These are phyloP conservation scores for Agrochola lota DNA, from an alignment of 2,888 invertebrate species.

Conservation along the genomic window DNA sequence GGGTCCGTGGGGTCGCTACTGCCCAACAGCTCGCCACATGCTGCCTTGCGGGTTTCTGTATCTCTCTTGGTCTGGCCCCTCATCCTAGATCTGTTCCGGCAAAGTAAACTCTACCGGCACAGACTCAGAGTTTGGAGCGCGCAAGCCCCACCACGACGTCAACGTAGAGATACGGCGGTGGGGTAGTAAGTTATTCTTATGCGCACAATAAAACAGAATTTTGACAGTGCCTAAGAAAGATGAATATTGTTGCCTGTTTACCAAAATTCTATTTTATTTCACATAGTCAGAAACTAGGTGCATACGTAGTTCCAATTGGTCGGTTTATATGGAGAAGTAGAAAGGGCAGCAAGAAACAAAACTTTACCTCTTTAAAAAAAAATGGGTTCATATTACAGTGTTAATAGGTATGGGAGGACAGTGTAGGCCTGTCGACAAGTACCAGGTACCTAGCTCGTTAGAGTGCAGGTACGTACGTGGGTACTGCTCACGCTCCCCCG, in stretches of 20 bases:
- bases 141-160: no score
- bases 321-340: background rate
- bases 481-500: background rate
- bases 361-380: no score
- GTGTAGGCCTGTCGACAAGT: background rate
- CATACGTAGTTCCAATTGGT: background rate
- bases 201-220: background rate
- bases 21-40: no score
- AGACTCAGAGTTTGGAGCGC: no score
- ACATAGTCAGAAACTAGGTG: background rate
- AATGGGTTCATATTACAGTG: background rate
- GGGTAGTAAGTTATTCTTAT: background rate
- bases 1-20: no score
- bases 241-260: background rate
- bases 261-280: background rate
- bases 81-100: no score
- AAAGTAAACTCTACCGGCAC: no score
- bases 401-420: background rate
- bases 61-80: no score
- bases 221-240: no score
- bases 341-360: background rate
- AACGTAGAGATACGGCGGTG: no score
- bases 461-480: background rate
- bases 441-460: background rate
- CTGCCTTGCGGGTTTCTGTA: no score